Percentiles rank a stretch among this genome's conserved stretches.
phyloP scores from a whole-genome alignment of 2,888 invertebrate genomes.

The Punctoribates punctum region DNA sequence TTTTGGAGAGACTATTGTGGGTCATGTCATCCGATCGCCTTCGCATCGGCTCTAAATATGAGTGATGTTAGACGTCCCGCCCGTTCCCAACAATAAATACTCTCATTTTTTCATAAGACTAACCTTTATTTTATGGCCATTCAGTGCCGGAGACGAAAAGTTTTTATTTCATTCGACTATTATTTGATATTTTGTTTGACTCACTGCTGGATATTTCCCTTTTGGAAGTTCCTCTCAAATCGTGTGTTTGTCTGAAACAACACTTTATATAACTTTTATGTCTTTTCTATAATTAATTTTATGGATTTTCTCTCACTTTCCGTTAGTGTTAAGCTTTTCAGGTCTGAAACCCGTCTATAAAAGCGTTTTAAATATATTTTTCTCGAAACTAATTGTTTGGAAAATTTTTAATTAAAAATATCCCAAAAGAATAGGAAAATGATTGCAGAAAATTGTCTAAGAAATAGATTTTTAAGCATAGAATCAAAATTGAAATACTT shows the following conservation, averaged over 20 bases:
- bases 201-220: constrained; percentile 5
- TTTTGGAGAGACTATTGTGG: background rate
- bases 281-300: background rate
- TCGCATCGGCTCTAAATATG: background rate
- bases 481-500: no score
- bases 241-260: background rate
- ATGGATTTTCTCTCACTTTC: background rate
- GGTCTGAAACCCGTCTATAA: no score
- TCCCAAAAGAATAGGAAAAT: no score
- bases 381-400: no score
- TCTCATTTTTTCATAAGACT: background rate
- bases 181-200: background rate
- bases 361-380: no score
- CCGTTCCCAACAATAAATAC: constrained; percentile 21
- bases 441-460: no score
- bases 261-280: background rate
- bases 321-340: no score
- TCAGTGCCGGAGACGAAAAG: background rate
- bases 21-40: constrained; percentile 25
- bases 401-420: no score
- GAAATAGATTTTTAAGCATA: no score
- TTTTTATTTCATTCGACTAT: background rate
- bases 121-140: background rate
- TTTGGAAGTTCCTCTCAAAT: background rate
- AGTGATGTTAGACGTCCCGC: constrained; percentile 25